Evolutionary conservation across 2,888 invertebrate genomes (phyloP), one percentile per base, ranked within the genome.

Genomic region (Eupithecia insigniata): DNA sequence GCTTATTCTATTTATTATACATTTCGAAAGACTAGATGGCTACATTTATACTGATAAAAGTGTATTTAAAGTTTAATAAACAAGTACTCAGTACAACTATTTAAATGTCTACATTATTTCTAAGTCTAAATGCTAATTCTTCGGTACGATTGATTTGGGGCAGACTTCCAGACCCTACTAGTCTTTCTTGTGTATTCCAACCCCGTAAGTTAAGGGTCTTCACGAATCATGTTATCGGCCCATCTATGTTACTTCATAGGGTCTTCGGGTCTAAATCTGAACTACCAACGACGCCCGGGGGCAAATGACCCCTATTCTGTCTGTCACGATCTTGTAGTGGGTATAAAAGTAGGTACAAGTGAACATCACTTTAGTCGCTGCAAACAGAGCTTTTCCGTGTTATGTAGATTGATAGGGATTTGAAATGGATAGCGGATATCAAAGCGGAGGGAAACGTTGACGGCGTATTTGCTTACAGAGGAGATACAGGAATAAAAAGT

Each of bases 241-340:
- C 46, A 51, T 51, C 28, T 64, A 22, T 34, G 16, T 22, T 60
- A 51, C 39, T 61, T 51, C 32, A 26, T 43, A 64, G 39, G 36
- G 64, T 64, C 64, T 34, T 64, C 7, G 34, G 36, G 64, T n/a
- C 36, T 64, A 22, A 62, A 62, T 62, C 61, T 32, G 34, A 55
- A 55, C 55, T 26, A 16, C 30, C 30, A 60, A 60, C 28, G 22
- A 36, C 64, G 34, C 36, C 64, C 22, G 34, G 16, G 64, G 64
- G 16, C 36, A 64, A 64, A 64, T 14, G 7, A 12, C 64, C 64
- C 34, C 14, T 36, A 36, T 16, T 22, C 34, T 26, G 16, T 36
- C 26, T 64, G 64, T 22, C 26, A 64, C 64, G 36, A 36, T 64
- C 64, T 34, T 64, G 36, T 2, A n/a, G 12, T 64, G 26, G 61